Conservation (phyloP, 2,888 invertebrate genomes). For the Petrolisthes manimaculis region DNA sequence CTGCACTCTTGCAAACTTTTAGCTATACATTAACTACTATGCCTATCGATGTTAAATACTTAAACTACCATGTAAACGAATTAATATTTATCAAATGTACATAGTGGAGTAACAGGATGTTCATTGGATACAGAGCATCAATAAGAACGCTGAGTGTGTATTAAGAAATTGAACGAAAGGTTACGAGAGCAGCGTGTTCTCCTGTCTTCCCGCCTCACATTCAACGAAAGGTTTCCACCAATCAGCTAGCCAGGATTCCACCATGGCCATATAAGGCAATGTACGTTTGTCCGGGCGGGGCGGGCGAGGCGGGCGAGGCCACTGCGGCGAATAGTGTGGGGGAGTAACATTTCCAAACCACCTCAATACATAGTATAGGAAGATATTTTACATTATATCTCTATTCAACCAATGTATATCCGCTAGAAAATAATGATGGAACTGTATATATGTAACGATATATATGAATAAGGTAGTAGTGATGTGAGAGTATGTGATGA, state of each 20-base stretch:
- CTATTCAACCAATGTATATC: too few relatives aligned
- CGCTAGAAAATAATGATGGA: too few relatives aligned
- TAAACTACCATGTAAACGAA: background rate
- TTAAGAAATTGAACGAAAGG: slow-evolving; percentile 30
- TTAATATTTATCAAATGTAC: background rate
- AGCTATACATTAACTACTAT: too few relatives aligned
- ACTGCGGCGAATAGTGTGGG: slow-evolving; percentile 53
- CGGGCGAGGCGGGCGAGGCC: slow-evolving; percentile 47
- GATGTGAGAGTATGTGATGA: background rate
- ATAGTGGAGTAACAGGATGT: slow-evolving; percentile 5
- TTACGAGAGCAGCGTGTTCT: slow-evolving; percentile 22
- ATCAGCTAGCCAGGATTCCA: slow-evolving; percentile 48
- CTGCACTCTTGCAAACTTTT: too few relatives aligned
- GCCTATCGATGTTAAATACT: too few relatives aligned
- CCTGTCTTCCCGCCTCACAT: slow-evolving; percentile 58
- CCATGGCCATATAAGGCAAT: slow-evolving; percentile 61
- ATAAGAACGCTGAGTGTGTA: background rate
- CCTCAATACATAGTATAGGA: too few relatives aligned
- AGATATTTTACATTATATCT: too few relatives aligned
- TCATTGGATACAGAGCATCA: background rate
- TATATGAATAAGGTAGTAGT: too few relatives aligned
- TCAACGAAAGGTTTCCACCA: slow-evolving; percentile 52
- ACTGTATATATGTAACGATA: too few relatives aligned
- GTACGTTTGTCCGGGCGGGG: slow-evolving; percentile 57
- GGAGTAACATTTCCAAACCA: slow-evolving; percentile 23